These are phyloP conservation scores for Sebastes nivosus DNA, from an alignment of 2,797 vertebrate species.

Conservation along the genomic window DNA sequence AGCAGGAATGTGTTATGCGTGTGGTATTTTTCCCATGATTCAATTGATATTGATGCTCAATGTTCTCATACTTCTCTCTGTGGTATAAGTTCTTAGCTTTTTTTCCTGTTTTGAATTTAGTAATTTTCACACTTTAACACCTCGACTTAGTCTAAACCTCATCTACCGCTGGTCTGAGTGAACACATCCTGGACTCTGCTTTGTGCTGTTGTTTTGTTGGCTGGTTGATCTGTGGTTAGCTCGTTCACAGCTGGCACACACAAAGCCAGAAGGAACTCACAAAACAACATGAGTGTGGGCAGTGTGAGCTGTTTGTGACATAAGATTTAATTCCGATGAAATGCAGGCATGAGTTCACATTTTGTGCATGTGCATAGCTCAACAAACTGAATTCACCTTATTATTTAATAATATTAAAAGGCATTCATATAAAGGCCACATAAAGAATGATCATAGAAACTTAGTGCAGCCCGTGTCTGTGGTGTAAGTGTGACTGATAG, in stretches of 20 bases:
- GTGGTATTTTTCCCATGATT: neutral
- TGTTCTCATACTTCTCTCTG: neutral
- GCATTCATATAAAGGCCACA: neutral
- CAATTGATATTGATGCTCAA: neutral
- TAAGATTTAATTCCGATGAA: neutral
- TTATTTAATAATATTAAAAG: neutral
- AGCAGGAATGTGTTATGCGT: neutral
- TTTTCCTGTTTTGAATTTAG: conserved; percentile 15
- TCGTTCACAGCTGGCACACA: conserved; percentile 8
- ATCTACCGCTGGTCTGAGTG: neutral
- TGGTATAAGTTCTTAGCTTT: neutral
- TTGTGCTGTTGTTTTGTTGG: conserved; percentile 22
- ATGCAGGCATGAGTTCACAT: neutral
- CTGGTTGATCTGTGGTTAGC: conserved; percentile 32
- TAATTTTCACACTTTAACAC: conserved; percentile 25
- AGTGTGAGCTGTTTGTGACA: neutral
- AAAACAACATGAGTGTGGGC: neutral
- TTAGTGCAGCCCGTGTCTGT: conserved; percentile 9
- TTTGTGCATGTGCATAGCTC: neutral
- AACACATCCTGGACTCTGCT: conserved; percentile 29
- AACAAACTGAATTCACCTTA: neutral
- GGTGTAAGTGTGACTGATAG: conserved; percentile 63
- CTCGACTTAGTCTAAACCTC: conserved; percentile 1
- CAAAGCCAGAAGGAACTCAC: neutral
- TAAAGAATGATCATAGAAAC: conserved; percentile 1